Conservation (phyloP, 2,888 invertebrate species). For the Drosophila prolongata region DNA sequence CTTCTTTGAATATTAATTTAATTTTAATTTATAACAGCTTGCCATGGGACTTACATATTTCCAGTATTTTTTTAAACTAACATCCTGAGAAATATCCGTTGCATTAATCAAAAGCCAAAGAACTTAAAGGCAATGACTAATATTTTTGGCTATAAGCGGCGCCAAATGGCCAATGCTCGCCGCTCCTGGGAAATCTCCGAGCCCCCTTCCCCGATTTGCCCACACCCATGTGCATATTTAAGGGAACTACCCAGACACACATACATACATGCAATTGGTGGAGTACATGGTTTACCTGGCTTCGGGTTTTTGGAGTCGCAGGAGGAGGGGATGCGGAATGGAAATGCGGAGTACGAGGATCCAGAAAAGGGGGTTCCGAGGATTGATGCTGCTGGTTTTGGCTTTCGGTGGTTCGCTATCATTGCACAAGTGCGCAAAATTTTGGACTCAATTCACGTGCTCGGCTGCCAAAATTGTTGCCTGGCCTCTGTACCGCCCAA, state of each 20-base stretch:
- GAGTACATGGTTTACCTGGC: constrained; percentile 57
- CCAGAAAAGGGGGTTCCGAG: constrained; percentile 5
- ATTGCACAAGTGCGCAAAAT: constrained; percentile 80
- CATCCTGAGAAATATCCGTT: constrained; percentile 14
- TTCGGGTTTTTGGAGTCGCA: constrained; percentile 31
- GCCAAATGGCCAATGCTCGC: constrained; percentile 68
- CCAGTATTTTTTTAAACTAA: background rate
- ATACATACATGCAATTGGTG: constrained; percentile 36
- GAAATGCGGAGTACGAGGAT: background rate
- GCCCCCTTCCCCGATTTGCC: background rate
- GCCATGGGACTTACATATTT: background rate
- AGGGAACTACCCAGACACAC: background rate
- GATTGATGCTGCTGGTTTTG: constrained; percentile 41
- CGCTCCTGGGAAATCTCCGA: background rate
- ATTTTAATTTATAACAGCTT: too few species aligned
- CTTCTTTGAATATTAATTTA: too few species aligned
- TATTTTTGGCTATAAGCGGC: constrained; percentile 71
- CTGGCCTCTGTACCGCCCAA: constrained; percentile 53
- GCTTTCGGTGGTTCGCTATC: constrained; percentile 59
- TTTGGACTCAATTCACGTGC: constrained; percentile 82
- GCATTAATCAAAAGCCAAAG: constrained; percentile 65
- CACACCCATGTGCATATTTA: constrained; percentile 42
- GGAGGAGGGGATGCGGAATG: background rate
- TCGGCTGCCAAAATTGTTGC: constrained; percentile 81
- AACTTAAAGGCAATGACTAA: constrained; percentile 76